Conservation (phyloP, 2,113 vertebrate genomes). For the Campylomormyrus numenius region DNA sequence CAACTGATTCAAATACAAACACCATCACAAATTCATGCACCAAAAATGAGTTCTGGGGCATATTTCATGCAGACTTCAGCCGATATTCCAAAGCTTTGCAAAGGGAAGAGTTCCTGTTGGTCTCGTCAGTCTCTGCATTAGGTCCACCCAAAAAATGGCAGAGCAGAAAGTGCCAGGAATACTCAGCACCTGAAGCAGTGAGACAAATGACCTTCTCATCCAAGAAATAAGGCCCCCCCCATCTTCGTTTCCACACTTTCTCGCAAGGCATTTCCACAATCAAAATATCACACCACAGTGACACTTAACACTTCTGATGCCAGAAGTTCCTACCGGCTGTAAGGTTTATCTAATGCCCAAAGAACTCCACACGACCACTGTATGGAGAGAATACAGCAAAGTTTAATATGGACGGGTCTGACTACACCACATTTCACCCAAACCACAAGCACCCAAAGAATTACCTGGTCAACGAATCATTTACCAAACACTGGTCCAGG, state of each 20-base stretch:
- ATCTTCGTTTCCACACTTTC: not conserved
- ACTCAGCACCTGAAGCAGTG: not conserved
- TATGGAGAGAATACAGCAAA: not conserved
- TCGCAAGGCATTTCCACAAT: not conserved
- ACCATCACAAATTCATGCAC: not conserved
- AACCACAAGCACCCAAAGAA: not conserved
- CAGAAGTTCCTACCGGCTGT: not conserved
- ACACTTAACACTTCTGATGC: not conserved
- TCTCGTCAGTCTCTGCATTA: constrained; percentile 36
- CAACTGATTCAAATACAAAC: not conserved
- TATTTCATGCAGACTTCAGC: not conserved
- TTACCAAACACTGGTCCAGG: not conserved
- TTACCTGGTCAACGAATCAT: not conserved
- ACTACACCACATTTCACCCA: not conserved
- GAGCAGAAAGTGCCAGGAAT: not conserved
- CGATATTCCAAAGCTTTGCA: not conserved
- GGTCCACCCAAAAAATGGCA: not conserved
- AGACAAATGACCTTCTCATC: not conserved
- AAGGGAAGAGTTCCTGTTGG: constrained; percentile 51
- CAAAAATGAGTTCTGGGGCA: not conserved
- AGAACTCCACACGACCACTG: not conserved
- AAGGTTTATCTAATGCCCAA: not conserved
- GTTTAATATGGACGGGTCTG: not conserved
- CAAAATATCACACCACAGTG: not conserved
- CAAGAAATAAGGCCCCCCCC: not conserved